These are phyloP conservation scores for Cotesia glomerata DNA, from an alignment of 1,140 invertebrate genomes.

Conservation along the genomic window DNA sequence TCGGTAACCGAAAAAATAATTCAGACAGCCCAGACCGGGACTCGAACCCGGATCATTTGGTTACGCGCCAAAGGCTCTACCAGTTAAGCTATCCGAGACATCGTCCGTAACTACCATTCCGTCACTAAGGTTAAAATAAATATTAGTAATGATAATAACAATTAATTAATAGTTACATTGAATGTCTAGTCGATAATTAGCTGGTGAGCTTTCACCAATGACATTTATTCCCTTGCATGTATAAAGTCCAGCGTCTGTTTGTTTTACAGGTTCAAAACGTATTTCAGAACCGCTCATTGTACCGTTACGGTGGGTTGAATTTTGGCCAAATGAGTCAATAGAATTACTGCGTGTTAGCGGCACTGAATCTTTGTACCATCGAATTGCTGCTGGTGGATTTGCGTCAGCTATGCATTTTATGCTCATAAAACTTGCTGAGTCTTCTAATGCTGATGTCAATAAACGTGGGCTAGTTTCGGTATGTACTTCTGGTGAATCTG, in stretches of 20 bases:
- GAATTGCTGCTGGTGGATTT: slow-evolving; percentile 82
- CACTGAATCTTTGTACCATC: slow-evolving; percentile 72
- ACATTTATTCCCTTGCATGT: slow-evolving; percentile 83
- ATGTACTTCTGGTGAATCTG: slow-evolving; percentile 56
- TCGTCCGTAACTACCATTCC: too few species aligned
- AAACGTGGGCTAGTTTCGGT: slow-evolving; percentile 53
- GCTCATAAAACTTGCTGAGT: slow-evolving; percentile 67
- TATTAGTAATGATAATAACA: too few species aligned
- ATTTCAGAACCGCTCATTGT: slow-evolving; percentile 66
- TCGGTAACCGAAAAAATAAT: too few species aligned
- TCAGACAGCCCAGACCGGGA: too few species aligned
- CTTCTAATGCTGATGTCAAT: slow-evolving; percentile 47
- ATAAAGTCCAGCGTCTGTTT: slow-evolving; percentile 75
- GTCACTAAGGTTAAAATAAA: too few species aligned
- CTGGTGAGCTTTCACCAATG: slow-evolving; percentile 78
- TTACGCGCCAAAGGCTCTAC: too few species aligned
- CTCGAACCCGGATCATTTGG: too few species aligned
- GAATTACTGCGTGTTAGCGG: slow-evolving; percentile 34
- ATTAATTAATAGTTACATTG: slow-evolving; percentile 75
- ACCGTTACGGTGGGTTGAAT: slow-evolving; percentile 41
- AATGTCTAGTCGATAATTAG: slow-evolving; percentile 82
- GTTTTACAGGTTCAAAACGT: slow-evolving; percentile 72
- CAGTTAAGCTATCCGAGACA: too few species aligned
- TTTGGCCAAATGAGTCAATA: slow-evolving; percentile 32
- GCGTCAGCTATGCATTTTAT: slow-evolving; percentile 82